Conservation (phyloP, 2,113 vertebrate species). For the Steatornis caripensis region DNA sequence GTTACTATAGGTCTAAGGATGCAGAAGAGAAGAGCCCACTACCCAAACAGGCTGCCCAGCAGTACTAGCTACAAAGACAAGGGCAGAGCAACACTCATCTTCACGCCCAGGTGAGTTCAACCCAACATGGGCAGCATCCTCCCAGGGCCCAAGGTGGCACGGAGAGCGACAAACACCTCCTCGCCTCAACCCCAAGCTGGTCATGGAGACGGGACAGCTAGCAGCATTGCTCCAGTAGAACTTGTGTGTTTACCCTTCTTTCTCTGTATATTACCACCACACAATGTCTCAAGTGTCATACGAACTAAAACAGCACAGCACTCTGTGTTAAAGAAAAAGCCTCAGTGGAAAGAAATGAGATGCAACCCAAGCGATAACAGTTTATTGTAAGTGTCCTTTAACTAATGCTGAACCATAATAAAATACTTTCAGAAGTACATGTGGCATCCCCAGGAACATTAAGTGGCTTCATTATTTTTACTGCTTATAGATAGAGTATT, state of each 20-base stretch:
- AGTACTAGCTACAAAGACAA: accelerated
- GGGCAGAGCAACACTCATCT: not conserved
- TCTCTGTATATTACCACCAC: not conserved
- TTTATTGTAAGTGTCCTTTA: slow-evolving; percentile 2
- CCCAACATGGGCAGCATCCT: not conserved
- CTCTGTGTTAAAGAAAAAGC: not conserved
- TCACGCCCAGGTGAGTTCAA: accelerated
- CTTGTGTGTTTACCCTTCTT: not conserved
- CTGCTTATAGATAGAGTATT: not conserved
- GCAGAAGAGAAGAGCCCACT: not conserved
- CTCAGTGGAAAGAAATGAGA: not conserved
- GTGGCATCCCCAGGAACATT: not conserved
- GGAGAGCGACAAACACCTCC: accelerated
- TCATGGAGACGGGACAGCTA: accelerated
- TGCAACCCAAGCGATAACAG: not conserved
- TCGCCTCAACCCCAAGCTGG: accelerated
- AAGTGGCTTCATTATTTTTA: slow-evolving; percentile 23
- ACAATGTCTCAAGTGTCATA: not conserved
- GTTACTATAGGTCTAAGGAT: no score
- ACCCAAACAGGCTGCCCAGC: not conserved
- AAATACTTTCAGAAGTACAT: not conserved
- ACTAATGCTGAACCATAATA: not conserved
- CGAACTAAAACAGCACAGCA: not conserved
- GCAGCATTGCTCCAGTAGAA: not conserved
- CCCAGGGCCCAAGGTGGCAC: not conserved